phyloP scores from a whole-genome alignment of 1,140 invertebrate species.

The Aphaenogaster ashmeadi region DNA sequence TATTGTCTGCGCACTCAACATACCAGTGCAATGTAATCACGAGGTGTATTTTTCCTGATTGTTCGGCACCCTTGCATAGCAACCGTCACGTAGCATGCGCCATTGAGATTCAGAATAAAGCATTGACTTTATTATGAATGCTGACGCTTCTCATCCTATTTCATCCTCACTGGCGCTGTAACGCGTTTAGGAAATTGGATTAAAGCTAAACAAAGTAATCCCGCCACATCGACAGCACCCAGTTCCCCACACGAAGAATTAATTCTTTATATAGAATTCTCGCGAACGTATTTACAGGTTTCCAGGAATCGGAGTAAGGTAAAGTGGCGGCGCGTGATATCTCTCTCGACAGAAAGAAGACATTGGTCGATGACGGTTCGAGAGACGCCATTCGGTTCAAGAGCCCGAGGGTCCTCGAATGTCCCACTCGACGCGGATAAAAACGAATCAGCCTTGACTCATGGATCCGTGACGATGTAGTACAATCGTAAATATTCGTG shows the following conservation, averaged over 20 bases:
- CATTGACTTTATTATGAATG: background rate
- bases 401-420: background rate
- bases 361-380: background rate
- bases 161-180: background rate
- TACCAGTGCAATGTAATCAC: background rate
- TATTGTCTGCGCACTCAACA: background rate
- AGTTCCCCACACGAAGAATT: background rate
- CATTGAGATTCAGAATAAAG: background rate
- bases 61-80: background rate
- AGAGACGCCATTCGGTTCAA: background rate
- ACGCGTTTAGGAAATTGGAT: background rate
- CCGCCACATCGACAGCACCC: background rate
- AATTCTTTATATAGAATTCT: background rate
- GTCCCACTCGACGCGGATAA: background rate
- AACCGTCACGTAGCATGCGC: background rate
- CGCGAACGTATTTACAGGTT: background rate
- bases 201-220: background rate
- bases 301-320: background rate
- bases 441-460: conserved; percentile 25
- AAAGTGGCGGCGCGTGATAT: conserved; percentile 17
- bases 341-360: background rate
- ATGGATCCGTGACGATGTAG: background rate
- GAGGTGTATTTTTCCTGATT: background rate
- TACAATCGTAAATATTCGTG: conserved; percentile 24
- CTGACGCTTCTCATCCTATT: background rate